These are phyloP conservation scores for Sycophaga agraensis DNA, from an alignment of 1,140 invertebrate species.

Conservation along the genomic window DNA sequence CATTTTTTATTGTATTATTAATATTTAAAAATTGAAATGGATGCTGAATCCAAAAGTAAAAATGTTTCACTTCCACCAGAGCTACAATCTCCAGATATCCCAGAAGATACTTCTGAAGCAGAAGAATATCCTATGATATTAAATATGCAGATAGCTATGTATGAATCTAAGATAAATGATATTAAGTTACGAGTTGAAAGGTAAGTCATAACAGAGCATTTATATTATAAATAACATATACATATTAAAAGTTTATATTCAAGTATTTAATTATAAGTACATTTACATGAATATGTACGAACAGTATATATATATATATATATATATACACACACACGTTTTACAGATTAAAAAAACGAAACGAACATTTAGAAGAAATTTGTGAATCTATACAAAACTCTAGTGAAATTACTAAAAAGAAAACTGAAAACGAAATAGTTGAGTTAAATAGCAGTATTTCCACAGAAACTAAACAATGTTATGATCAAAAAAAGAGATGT, in stretches of 20 bases:
- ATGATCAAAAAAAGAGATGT: constrained; percentile 31
- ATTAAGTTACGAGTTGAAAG: constrained; percentile 37
- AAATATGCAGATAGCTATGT: constrained; percentile 44
- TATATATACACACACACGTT: too few species aligned
- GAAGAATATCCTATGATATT: constrained; percentile 33
- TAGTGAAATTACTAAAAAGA: constrained; percentile 1
- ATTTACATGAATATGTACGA: too few species aligned
- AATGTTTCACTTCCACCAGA: constrained; percentile 40
- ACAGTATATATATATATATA: too few species aligned
- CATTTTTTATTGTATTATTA: neutral
- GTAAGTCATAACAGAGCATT: too few species aligned
- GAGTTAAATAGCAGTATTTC: constrained; percentile 36
- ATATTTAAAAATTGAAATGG: constrained; percentile 9
- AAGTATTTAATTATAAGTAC: too few species aligned
- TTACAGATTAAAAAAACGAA: constrained; percentile 40
- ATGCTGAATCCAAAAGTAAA: too few species aligned
- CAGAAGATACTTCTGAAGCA: neutral
- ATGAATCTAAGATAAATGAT: constrained; percentile 39
- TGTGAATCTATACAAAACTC: constrained; percentile 12
- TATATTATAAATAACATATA: too few species aligned
- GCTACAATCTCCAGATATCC: constrained; percentile 36
- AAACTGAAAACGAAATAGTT: constrained; percentile 38
- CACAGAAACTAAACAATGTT: constrained; percentile 31
- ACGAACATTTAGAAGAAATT: constrained; percentile 35
- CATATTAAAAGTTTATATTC: too few species aligned